Percentiles rank a stretch among this genome's conserved stretches.
Conservation (phyloP, 2,797 vertebrate species). For the Cephalopachus bancanus region DNA sequence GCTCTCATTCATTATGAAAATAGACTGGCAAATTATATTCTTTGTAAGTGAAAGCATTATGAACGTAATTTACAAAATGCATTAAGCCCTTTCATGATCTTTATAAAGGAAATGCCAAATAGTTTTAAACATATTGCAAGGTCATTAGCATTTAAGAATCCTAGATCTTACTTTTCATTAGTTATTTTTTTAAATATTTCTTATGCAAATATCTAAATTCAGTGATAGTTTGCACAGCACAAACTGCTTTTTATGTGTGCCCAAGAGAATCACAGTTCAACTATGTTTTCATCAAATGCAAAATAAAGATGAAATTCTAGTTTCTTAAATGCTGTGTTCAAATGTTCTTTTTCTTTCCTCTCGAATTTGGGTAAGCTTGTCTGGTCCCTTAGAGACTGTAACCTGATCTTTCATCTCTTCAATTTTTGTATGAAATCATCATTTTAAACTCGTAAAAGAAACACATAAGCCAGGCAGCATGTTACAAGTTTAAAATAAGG, state of each 20-base stretch:
- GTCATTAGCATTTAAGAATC: constrained; percentile 86
- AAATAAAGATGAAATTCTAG: constrained; percentile 72
- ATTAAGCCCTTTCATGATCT: constrained; percentile 88
- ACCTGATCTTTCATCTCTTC: constrained; percentile 66
- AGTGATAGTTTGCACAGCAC: constrained; percentile 62
- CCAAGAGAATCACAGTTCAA: constrained; percentile 74
- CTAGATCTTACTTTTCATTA: constrained; percentile 82
- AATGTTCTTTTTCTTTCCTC: constrained; percentile 72
- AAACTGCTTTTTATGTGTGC: constrained; percentile 57
- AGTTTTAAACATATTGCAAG: constrained; percentile 86
- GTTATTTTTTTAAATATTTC: constrained; percentile 78
- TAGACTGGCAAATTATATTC: constrained; percentile 88
- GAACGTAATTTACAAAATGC: constrained; percentile 89
- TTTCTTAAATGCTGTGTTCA: constrained; percentile 67
- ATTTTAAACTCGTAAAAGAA: constrained; percentile 66
- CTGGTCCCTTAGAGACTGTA: constrained; percentile 36
- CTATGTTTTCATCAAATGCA: constrained; percentile 61
- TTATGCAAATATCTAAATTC: constrained; percentile 76
- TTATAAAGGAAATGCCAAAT: constrained; percentile 85
- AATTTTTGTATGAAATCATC: constrained; percentile 69
- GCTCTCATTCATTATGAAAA: constrained; percentile 89
- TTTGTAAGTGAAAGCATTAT: constrained; percentile 89
- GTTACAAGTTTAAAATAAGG: constrained; percentile 62
- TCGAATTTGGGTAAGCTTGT: constrained; percentile 69
- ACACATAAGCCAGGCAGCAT: constrained; percentile 22